Conservation (phyloP, 2,113 vertebrate species). For the Ranitomeya imitator region DNA sequence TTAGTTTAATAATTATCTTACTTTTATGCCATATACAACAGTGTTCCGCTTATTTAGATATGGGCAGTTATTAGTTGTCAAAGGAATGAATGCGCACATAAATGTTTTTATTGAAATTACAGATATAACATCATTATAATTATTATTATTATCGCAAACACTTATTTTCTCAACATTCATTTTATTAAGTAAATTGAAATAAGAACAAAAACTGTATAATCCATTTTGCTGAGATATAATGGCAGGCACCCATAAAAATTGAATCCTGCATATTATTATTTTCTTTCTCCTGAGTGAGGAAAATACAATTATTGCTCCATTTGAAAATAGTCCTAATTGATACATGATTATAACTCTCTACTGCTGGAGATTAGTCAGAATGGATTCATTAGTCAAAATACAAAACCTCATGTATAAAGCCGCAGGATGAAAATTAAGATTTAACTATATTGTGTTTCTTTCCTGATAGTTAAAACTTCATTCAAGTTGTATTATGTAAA, state of each 20-base stretch:
- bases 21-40: background rate
- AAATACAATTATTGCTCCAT: background rate
- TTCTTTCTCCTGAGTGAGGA: background rate
- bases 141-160: background rate
- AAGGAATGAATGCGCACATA: background rate
- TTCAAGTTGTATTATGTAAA: background rate
- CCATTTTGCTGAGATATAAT: background rate
- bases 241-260: background rate
- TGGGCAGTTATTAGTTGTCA: background rate
- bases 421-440: background rate
- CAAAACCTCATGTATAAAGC: background rate
- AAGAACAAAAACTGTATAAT: background rate
- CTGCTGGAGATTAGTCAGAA: background rate
- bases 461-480: background rate
- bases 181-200: background rate
- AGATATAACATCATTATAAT: background rate
- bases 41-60: background rate
- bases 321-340: constrained; percentile 13
- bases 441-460: background rate
- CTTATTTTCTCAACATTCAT: background rate
- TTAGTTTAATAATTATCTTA: background rate
- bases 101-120: background rate
- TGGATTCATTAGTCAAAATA: constrained; percentile 16
- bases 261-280: background rate
- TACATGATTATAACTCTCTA: background rate